Conservation (phyloP, 2,888 invertebrate genomes). For the Alentia gelatinosa region DNA sequence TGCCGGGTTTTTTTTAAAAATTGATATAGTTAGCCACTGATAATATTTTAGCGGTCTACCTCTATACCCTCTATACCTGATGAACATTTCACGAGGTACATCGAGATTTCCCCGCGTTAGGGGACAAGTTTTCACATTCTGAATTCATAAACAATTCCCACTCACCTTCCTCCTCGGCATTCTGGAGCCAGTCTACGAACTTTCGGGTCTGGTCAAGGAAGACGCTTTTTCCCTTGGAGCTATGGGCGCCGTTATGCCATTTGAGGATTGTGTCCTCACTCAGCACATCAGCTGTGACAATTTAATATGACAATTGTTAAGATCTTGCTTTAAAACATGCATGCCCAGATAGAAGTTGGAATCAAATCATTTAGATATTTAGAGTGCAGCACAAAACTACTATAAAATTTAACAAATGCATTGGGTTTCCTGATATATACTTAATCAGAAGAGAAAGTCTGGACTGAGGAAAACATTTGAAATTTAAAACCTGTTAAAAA, state of each 20-base stretch:
- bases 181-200: slow-evolving; percentile 98
- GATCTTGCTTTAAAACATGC: slow-evolving; percentile 67
- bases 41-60: not conserved
- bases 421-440: too few species aligned
- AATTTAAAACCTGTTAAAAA: too few species aligned
- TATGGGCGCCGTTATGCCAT: slow-evolving; percentile 97
- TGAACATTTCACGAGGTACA: not conserved
- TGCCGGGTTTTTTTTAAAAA: not conserved
- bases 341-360: too few species aligned
- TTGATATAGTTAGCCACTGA: not conserved
- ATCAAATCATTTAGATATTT: not conserved
- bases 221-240: slow-evolving; percentile 96
- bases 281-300: slow-evolving; percentile 89
- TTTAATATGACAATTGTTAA: not conserved
- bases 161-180: slow-evolving; percentile 90
- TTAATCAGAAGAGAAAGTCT: too few species aligned
- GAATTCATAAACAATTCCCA: not conserved
- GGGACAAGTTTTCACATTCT: not conserved
- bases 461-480: too few species aligned
- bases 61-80: not conserved
- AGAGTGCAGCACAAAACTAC: not conserved
- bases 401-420: too few species aligned
- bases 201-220: slow-evolving; percentile 99
- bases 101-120: not conserved
- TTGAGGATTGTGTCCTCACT: slow-evolving; percentile 96